A percentile compares a stretch with the other conserved stretches of the same genome.
Conservation (phyloP, 2,113 vertebrate species). For the Scomber colias region DNA sequence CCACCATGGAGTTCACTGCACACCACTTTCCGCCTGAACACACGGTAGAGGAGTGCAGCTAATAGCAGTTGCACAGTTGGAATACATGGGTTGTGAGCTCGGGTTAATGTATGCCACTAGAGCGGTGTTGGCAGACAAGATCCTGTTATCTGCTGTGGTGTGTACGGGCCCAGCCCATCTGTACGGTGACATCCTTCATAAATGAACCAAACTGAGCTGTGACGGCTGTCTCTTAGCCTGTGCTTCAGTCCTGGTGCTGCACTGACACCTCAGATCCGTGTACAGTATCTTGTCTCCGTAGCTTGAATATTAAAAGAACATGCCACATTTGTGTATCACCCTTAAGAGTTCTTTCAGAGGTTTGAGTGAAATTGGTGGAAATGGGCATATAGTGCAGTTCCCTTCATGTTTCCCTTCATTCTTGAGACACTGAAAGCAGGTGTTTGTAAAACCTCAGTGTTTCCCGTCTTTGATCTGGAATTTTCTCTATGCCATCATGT, state of each 20-base stretch:
- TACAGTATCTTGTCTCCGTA: slow-evolving; percentile 38
- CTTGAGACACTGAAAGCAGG: slow-evolving; percentile 21
- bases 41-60: slow-evolving; percentile 55
- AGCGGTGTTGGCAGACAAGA: slow-evolving; percentile 77
- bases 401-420: neutral
- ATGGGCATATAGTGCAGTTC: slow-evolving; percentile 36
- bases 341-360: slow-evolving; percentile 47
- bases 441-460: slow-evolving; percentile 23
- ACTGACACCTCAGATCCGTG: slow-evolving; percentile 55
- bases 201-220: slow-evolving; percentile 70
- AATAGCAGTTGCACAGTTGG: slow-evolving; percentile 66
- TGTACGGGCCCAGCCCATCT: slow-evolving; percentile 67
- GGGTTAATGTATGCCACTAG: slow-evolving; percentile 73
- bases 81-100: slow-evolving; percentile 74
- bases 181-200: slow-evolving; percentile 67
- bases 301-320: slow-evolving; percentile 53
- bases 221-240: slow-evolving; percentile 67
- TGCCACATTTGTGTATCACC: slow-evolving; percentile 50
- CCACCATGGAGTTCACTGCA: slow-evolving; percentile 75
- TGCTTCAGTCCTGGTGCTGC: slow-evolving; percentile 44
- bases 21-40: slow-evolving; percentile 70
- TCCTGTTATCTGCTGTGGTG: slow-evolving; percentile 59
- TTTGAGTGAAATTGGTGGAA: slow-evolving; percentile 63
- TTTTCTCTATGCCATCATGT: neutral
- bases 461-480: slow-evolving; percentile 16